Base-by-base conservation (phyloP, 2,797 vertebrate species). In the Scarus forsteni region DNA sequence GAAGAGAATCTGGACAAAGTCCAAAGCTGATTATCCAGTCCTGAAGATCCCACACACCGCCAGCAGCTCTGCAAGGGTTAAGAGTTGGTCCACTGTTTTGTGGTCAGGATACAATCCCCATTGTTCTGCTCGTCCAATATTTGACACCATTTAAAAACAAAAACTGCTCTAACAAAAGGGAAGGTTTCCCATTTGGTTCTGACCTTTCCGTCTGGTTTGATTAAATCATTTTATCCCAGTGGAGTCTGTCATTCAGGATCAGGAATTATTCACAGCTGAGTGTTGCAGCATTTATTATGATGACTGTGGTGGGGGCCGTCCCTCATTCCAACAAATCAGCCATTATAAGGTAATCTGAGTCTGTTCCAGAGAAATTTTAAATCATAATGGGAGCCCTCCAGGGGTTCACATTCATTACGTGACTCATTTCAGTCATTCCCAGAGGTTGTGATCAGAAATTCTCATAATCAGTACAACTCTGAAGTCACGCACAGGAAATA, bases 201-300 rank as follows among this genome's bases (percentile, higher is more conserved):
- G 44, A 66, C 60, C 59, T 42, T 51, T 44, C 36, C 68, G n/a
- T 18, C 16, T 73, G 61, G 15, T 82, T 57, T 78, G 50, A 79
- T 73, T 71, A 74, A 55, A 67, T 68, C 18, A 27, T n/a, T 52
- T 70, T 65, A 44, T 76, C 79, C 59, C 64, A 35, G 49, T 56
- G 36, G 64, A 79, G 48, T 79, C 76, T 77, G 68, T 75, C 61
- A 72, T 75, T 61, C 57, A 56, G 61, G 69, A 76, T 76, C 65
- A 63, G 66, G 70, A 73, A 77, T 87, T 77, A 73, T 81, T 75
- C 70, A 61, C 50, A 64, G 74, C 11, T 72, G 69, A 83, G 64
- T 44, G 57, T 50, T 60, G 66, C 19, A 61, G 16, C 61, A 70
- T 86, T 84, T 63, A 61, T 80, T 50, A 71, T 18, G 6, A 42